Base-by-base conservation (phyloP, 2,888 invertebrate genomes). In the Ichneumoninae sp. region DNA sequence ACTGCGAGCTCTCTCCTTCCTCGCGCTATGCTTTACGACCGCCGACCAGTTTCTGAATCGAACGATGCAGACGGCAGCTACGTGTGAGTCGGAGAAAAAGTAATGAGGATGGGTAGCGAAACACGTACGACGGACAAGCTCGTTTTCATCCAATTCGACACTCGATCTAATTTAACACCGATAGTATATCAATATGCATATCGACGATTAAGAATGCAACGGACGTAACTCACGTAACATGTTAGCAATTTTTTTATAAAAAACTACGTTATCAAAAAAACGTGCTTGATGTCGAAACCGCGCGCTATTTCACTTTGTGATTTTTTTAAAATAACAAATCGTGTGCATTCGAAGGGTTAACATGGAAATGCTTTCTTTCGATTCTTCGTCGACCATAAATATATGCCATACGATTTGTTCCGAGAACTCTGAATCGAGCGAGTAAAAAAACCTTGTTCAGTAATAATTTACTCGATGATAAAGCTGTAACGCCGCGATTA, bases 81-180 rank as follows among this genome's bases (percentile, higher is more conserved):
- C 33, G 79, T 40, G 65, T 50, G 75, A 62, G 70, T 52, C 71
- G 52, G 16, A 26, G 50, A 54, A 65, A 71, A 62, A 79, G 65
- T 71, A 71, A 79, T 79, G 71, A 47, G 65, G 16, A 30, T 50
- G 13, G 47, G 10, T 79, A 50, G 66, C 40, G 22, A 70, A 44
- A 50, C 70, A 79, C 50, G 62, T 13, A 65, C 40, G 36, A 40
- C 4, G 52, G 71, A 71, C 71, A 79, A 36, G 71, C 62, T 65
- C 65, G 54, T 71, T 79, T 36, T 30, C 71, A 79, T 66, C 52
- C n/a, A n/a, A 40, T 71, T 65, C 71, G 44, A 65, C 79, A 79
- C 54, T 71, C 79, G 19, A 71, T 52, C 65, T 26, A 26, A 71
- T 54, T 26, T 65, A 16, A 65, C n/a, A n/a, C 3, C 22, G 50